Evolutionary conservation across 2,888 invertebrate genomes (phyloP), one percentile per base, ranked within the genome.

Genomic region (Panopea generosa): DNA sequence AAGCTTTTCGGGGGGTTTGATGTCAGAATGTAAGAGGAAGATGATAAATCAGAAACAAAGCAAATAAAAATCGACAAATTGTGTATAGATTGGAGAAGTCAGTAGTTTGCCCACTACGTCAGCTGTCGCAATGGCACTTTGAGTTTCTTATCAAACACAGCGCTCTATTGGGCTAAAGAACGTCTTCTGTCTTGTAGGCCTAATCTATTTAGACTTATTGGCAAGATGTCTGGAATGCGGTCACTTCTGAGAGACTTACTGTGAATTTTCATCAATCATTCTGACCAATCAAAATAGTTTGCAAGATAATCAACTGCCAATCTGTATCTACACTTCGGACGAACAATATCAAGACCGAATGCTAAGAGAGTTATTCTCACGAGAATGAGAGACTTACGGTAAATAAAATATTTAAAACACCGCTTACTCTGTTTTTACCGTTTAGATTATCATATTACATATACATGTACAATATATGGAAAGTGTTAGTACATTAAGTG

Each of bases 221-320:
- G 61, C 20, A 60, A 53, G 53, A 60, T 69, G 69, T 70, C 70
- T 49, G 63, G 26, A 53, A 50, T 27, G 26, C 50, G 65, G 65
- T 53, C 65, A 47, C 45, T 49, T 26, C 56, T 57, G 60, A 63
- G 59, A 57, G 70, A 45, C 45, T 38, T 38, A 38, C 53, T 47
- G 73, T 80, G 77, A 80, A 80, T 80, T 77, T 80, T 80, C 80
- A 80, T 80, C 70, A 76, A 80, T 80, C 80, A 80, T 70, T 60
- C 38, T 20, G 24, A 29, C 80, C 80, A 80, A 80, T 80, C 74
- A 75, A 80, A 76, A 70, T 70, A 61, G 55, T 67, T 63, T 59
- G 7, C n/a, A 56, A n/a, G 76, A 77, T 77, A 80, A 70, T 62
- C 56, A 20, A 24, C 45, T 53, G 74, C 49, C 74, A 69, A 62